Percentiles rank a stretch among this genome's conserved stretches.
These are phyloP conservation scores for Chrysaora quinquecirrha DNA, from an alignment of 30 jellyfish, hydroid and myxozoan species.

Conservation along the genomic window DNA sequence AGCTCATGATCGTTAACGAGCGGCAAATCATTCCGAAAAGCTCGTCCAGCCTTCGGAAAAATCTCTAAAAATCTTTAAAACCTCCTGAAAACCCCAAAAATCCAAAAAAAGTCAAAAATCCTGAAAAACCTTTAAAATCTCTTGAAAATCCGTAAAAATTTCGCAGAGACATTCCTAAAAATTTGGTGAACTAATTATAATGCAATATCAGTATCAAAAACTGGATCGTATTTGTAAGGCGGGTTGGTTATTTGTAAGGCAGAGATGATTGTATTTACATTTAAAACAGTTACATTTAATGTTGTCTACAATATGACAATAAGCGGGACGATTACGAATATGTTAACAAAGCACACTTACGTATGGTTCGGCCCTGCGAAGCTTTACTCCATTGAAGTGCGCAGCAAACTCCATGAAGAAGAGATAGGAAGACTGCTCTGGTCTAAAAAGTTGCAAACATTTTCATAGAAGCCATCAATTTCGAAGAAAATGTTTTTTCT, in stretches of 20 bases:
- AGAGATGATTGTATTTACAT: background rate
- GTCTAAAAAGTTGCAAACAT: constrained; percentile 15
- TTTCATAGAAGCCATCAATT: too few relatives aligned
- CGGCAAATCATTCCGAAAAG: background rate
- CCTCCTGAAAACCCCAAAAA: background rate
- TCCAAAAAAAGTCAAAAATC: too few relatives aligned
- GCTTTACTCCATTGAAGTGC: constrained; percentile 29
- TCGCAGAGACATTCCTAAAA: background rate
- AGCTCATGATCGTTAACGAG: background rate
- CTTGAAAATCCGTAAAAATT: background rate
- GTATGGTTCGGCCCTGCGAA: constrained; percentile 50
- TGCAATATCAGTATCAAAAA: too few relatives aligned
- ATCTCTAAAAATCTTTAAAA: too few relatives aligned
- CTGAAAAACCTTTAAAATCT: too few relatives aligned
- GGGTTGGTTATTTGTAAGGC: background rate
- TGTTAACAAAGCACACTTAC: constrained; percentile 10
- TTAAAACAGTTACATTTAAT: background rate
- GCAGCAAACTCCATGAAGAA: constrained; percentile 65
- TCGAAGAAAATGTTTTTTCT: too few relatives aligned
- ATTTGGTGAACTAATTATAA: background rate
- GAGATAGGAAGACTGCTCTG: constrained; percentile 57
- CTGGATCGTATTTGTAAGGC: too few relatives aligned
- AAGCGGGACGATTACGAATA: too few relatives aligned
- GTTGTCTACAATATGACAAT: background rate
- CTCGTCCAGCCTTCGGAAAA: background rate